These are phyloP conservation scores for Stegostoma tigrinum DNA, from an alignment of 2,113 vertebrate species.

Conservation along the genomic window DNA sequence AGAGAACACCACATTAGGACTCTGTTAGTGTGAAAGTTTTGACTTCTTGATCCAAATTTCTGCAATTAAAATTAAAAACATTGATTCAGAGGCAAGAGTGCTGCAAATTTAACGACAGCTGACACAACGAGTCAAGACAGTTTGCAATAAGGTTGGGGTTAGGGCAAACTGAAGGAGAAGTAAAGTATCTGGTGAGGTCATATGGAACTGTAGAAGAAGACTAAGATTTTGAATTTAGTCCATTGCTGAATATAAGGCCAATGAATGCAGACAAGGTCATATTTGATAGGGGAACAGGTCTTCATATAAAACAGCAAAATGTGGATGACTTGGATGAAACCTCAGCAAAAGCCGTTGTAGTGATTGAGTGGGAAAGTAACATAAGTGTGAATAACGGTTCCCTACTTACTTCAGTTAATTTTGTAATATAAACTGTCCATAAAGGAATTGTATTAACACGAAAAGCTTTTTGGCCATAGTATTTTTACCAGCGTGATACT, in stretches of 20 bases:
- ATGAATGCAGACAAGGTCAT: not conserved
- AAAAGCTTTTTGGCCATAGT: not conserved
- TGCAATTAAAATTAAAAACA: too few species aligned
- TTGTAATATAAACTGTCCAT: not conserved
- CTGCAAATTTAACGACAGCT: not conserved
- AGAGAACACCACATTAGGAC: not conserved
- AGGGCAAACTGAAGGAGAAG: not conserved
- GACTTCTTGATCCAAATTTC: too few species aligned
- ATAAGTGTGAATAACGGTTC: not conserved
- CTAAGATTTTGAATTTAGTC: not conserved
- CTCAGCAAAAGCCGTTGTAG: not conserved
- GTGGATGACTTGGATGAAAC: not conserved
- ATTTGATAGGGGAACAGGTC: not conserved
- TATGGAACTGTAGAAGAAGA: not conserved
- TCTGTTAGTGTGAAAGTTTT: too few species aligned
- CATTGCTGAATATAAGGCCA: too few species aligned
- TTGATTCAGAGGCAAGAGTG: too few species aligned
- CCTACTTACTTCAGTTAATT: not conserved
- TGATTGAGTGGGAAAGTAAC: not conserved
- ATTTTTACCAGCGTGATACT: not conserved
- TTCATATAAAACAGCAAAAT: not conserved
- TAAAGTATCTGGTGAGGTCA: not conserved
- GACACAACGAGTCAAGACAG: not conserved
- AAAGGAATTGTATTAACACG: not conserved
- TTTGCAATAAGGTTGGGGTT: too few species aligned